phyloP scores from a whole-genome alignment of 2,797 vertebrate species.

The Calcarius lapponicus region DNA sequence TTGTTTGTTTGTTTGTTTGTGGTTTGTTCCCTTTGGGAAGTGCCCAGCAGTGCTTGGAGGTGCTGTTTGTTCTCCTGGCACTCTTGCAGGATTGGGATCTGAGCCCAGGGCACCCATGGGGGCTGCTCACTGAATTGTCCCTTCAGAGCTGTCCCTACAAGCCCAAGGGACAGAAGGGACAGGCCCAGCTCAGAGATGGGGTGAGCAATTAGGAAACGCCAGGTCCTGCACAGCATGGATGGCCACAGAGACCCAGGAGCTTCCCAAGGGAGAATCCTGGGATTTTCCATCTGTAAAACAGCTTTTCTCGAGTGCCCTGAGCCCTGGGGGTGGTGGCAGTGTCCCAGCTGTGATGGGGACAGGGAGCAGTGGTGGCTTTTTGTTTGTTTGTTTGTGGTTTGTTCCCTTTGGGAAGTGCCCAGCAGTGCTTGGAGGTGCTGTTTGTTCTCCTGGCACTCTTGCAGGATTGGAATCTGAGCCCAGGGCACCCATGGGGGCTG shows the following conservation, averaged over 20 bases:
- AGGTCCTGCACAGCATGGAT: fast-evolving
- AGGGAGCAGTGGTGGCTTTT: fast-evolving
- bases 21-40: not conserved
- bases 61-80: not conserved
- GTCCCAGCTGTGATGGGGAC: not conserved
- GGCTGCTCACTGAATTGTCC: not conserved
- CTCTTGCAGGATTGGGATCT: too few relatives aligned
- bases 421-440: not conserved
- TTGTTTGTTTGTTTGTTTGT: too few relatives aligned
- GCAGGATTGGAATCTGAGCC: not conserved
- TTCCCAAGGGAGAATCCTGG: fast-evolving
- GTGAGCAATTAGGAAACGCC: not conserved
- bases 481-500: not conserved
- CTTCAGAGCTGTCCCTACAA: not conserved
- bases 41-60: not conserved
- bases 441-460: not conserved
- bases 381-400: not conserved
- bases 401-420: not conserved
- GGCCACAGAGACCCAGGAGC: not conserved
- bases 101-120: not conserved
- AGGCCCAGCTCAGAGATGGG: fast-evolving
- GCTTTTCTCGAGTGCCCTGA: not conserved
- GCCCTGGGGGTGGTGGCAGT: not conserved
- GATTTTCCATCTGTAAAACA: not conserved
- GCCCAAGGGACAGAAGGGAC: not conserved